A percentile compares a stretch with the other conserved stretches of the same genome.
phyloP scores from a whole-genome alignment of 2,888 invertebrate genomes.

The Cenopis cana region DNA sequence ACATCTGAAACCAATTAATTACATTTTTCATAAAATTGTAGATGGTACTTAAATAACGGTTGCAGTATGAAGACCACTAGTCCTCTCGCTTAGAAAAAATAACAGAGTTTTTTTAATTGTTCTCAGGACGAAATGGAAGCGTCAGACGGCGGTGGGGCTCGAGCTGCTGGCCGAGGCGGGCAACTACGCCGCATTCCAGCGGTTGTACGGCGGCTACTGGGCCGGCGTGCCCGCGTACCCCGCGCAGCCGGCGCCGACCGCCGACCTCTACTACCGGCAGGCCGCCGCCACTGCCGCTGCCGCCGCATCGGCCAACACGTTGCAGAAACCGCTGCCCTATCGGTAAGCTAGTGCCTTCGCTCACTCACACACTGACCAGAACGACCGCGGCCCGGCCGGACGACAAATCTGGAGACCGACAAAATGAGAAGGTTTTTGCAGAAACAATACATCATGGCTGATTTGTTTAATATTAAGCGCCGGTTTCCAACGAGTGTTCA shows the following conservation, averaged over 20 bases:
- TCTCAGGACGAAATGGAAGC: constrained; percentile 98
- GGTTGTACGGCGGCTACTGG: constrained; percentile 93
- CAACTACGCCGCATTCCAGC: constrained; percentile 99
- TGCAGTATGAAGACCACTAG: neutral
- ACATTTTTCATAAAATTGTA: neutral
- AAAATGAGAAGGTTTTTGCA: no score
- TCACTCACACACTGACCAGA: neutral
- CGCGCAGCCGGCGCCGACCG: constrained; percentile 88
- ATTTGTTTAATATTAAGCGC: neutral
- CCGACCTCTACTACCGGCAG: constrained; percentile 93
- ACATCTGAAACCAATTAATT: neutral
- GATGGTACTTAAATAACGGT: neutral
- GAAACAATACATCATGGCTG: neutral
- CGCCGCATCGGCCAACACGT: constrained; percentile 86
- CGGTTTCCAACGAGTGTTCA: neutral
- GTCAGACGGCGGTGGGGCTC: constrained; percentile 98
- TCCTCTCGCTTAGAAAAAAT: neutral
- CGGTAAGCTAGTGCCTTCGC: constrained; percentile 64
- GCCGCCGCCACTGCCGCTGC: constrained; percentile 90
- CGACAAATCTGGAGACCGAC: neutral
- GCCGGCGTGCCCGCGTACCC: constrained; percentile 88
- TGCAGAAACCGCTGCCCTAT: constrained; percentile 96
- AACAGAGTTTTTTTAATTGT: constrained; percentile 41
- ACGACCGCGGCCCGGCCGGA: neutral
- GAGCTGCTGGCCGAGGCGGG: constrained; percentile 98